Conservation (phyloP, 2,797 vertebrate species). For the Clarias pachynema region DNA sequence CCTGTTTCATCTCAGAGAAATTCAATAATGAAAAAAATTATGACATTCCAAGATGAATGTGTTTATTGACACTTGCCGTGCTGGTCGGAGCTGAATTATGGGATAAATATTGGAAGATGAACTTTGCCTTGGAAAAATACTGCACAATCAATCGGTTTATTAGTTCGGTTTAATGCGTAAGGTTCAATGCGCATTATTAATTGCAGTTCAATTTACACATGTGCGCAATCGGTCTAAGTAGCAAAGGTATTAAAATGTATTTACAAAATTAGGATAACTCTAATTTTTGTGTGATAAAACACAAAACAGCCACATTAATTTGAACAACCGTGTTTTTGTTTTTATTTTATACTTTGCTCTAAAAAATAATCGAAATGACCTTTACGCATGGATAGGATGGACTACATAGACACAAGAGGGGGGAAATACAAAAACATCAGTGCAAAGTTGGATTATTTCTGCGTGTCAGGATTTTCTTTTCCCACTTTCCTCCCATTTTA, state of each 20-base stretch:
- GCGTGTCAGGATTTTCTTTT: conserved; percentile 89
- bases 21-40: conserved; percentile 55
- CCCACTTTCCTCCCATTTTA: conserved; percentile 83
- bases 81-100: conserved; percentile 36
- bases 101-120: conserved; percentile 43
- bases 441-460: conserved; percentile 81
- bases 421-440: neutral
- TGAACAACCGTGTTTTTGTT: neutral
- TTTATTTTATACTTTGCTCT: neutral
- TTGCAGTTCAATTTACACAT: neutral
- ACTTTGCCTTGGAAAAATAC: conserved; percentile 17
- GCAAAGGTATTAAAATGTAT: neutral
- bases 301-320: neutral
- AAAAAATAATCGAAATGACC: too few species aligned
- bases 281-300: neutral
- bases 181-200: neutral
- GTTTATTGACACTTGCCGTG: conserved; percentile 51
- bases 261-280: neutral
- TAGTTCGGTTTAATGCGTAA: neutral
- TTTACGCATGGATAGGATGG: neutral
- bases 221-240: neutral
- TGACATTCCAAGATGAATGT: conserved; percentile 47
- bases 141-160: neutral
- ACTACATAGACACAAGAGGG: too few species aligned
- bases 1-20: conserved; percentile 44